phyloP scores from a whole-genome alignment of 1,140 invertebrate species.

The Wasmannia auropunctata region DNA sequence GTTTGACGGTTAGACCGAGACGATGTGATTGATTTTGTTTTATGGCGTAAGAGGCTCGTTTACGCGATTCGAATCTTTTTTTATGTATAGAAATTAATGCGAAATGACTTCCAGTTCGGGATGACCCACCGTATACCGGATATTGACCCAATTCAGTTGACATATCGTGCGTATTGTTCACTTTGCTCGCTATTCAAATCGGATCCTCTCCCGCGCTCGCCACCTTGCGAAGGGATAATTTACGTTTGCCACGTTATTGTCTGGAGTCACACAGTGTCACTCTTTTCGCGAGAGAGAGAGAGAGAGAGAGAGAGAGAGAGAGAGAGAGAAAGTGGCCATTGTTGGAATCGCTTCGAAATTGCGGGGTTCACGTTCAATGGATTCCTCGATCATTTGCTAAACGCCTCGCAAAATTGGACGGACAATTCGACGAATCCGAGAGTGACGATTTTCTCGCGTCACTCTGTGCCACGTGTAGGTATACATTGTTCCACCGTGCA shows the following conservation, averaged over 20 bases:
- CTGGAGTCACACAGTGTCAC: slow-evolving; percentile 54
- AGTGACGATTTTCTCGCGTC: slow-evolving; percentile 28
- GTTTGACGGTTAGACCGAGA: background rate
- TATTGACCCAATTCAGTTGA: slow-evolving; percentile 73
- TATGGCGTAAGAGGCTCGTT: background rate
- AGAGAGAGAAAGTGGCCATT: slow-evolving; percentile 36
- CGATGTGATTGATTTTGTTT: background rate
- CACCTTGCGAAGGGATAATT: slow-evolving; percentile 68
- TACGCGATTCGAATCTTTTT: background rate
- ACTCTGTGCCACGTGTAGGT: background rate
- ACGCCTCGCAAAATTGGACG: slow-evolving; percentile 29
- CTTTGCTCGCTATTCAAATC: slow-evolving; percentile 70
- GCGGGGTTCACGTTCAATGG: slow-evolving; percentile 47
- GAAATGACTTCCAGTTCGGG: slow-evolving; percentile 10
- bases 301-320: background rate
- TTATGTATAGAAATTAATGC: slow-evolving; percentile 31
- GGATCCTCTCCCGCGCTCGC: slow-evolving; percentile 1
- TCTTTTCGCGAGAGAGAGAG: slow-evolving; percentile 41
- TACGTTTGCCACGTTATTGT: slow-evolving; percentile 71
- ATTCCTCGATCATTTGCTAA: slow-evolving; percentile 56
- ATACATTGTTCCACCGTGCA: background rate
- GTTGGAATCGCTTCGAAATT: slow-evolving; percentile 65
- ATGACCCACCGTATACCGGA: slow-evolving; percentile 68
- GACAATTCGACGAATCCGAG: background rate
- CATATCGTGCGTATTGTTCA: slow-evolving; percentile 76